A percentile compares a stretch with the other conserved stretches of the same genome.
Evolutionary conservation across 2,113 vertebrate species (phyloP).

Genomic region (Sitta europaea): DNA sequence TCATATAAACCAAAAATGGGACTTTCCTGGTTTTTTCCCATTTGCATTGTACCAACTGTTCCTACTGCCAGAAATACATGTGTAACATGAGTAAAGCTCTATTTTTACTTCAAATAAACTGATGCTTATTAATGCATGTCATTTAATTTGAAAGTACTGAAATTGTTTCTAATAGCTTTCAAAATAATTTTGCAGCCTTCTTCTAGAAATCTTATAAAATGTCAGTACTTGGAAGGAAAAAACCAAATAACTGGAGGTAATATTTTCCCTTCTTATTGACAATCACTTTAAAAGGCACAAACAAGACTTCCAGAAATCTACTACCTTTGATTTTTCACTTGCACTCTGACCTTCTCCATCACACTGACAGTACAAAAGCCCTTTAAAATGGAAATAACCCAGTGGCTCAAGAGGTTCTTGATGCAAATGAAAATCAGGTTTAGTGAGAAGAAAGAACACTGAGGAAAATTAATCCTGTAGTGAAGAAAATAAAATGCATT

Average conservation of each 20-base stretch:
- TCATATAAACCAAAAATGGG: background rate
- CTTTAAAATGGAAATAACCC: constrained; percentile 3
- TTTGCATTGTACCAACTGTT: background rate
- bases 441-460: background rate
- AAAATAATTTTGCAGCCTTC: background rate
- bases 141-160: background rate
- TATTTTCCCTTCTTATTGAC: background rate
- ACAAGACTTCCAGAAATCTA: background rate
- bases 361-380: background rate
- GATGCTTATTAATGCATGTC: background rate
- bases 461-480: background rate
- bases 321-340: background rate
- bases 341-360: background rate
- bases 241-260: background rate
- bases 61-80: background rate
- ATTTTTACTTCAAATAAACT: background rate
- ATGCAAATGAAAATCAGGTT: background rate
- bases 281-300: background rate
- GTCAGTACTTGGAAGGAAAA: background rate
- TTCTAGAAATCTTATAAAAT: background rate
- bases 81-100: background rate
- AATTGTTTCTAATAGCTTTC: background rate
- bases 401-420: background rate
- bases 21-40: background rate
- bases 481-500: background rate